Evolutionary conservation across 2,797 vertebrate genomes (phyloP).

Genomic region (Hozukius guyotensis): DNA sequence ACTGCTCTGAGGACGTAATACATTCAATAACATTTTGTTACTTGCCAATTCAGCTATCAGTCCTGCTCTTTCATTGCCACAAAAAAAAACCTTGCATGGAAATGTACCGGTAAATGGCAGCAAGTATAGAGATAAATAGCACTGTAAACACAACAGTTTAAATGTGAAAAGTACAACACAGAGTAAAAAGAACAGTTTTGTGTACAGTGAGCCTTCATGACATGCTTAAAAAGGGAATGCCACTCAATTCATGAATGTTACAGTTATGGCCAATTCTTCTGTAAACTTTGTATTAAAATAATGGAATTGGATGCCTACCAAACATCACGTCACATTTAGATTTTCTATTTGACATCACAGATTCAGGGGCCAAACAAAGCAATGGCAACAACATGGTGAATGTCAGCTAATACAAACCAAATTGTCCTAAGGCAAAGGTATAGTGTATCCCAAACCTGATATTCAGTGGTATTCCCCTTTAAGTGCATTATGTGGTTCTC

Average conservation of each 20-base stretch:
- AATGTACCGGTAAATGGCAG: conserved; percentile 76
- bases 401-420: conserved; percentile 68
- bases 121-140: conserved; percentile 73
- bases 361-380: conserved; percentile 33
- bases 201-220: conserved; percentile 20
- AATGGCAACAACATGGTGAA: conserved; percentile 13
- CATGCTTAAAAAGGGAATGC: conserved; percentile 57
- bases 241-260: conserved; percentile 46
- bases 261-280: neutral
- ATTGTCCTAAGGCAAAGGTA: conserved; percentile 69
- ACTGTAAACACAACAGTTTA: conserved; percentile 47
- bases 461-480: conserved; percentile 68
- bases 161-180: conserved; percentile 28
- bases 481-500: conserved; percentile 49
- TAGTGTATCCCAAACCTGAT: conserved; percentile 65
- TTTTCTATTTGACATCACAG: conserved; percentile 27
- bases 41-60: conserved; percentile 77
- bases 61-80: conserved; percentile 77
- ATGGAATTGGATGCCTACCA: neutral
- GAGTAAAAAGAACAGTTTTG: conserved; percentile 8
- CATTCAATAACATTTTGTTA: conserved; percentile 87
- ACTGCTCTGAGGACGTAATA: conserved; percentile 82
- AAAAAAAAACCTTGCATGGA: conserved; percentile 57
- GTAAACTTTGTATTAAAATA: conserved; percentile 5
- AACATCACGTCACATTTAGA: neutral